Base-by-base conservation (phyloP, 1,140 invertebrate genomes). In the Mylabris phalerata region DNA sequence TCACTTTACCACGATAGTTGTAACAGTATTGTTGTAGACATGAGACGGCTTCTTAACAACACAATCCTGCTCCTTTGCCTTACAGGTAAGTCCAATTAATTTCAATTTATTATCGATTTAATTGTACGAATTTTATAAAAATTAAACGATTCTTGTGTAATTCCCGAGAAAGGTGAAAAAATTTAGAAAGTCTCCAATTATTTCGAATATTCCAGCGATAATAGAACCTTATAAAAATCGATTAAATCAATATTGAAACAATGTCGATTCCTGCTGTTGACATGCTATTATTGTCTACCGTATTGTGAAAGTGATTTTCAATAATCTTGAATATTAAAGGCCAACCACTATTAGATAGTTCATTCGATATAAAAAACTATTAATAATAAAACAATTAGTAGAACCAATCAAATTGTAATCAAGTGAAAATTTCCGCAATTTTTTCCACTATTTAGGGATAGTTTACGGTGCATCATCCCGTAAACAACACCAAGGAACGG, bases 221-320 rank as follows among this genome's bases (percentile, higher is more conserved):
- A 5, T 32, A 32, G 32, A 32, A 32, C 32, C 32, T 32, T 32
- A 32, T 32, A 32, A 32, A 32, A 32, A 5, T 32, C 32, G 32
- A 32, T 32, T 32, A 32, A 32, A 7, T 32, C 32, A 32, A 32
- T 32, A 32, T 32, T 32, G 32, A 32, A 32, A 32, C 32, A 32
- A 32, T 32, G 32, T 32, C 4, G 32, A 32, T 32, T 32, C 32
- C 32, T 5, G 19, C 19, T 19, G 32, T 32, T 32, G 32, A 32
- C 32, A 32, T 32, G 32, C 32, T 32, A 32, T 32, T 32, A 32
- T 32, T 32, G 32, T 32, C 4, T 32, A 19, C 19, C 19, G 24
- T 11, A 19, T 52, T 43, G 51, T 54, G 51, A 54, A 54, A 54
- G 51, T 54, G 51, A 54, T 54, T 54, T 45, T 54, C 44, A 46